Percentiles rank a stretch among this genome's conserved stretches.
These are phyloP conservation scores for Neotragus pygmaeus DNA, from an alignment of 2,113 vertebrate species.

Conservation along the genomic window DNA sequence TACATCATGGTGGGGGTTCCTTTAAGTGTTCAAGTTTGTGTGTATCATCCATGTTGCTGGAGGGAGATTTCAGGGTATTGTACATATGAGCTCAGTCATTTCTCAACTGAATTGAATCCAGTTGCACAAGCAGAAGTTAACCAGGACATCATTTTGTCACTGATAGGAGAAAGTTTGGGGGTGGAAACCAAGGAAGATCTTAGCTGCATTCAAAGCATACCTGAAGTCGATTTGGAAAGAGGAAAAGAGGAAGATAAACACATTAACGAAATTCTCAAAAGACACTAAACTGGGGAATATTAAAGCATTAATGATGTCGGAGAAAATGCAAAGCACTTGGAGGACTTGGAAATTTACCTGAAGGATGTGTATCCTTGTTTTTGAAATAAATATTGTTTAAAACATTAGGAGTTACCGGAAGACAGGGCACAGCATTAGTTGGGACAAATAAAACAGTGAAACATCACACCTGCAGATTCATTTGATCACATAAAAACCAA, in stretches of 20 bases:
- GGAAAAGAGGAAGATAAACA: not conserved
- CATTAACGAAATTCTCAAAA: constrained; percentile 4
- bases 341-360: not conserved
- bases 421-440: not conserved
- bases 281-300: not conserved
- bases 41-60: not conserved
- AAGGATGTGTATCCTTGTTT: not conserved
- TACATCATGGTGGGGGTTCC: not conserved
- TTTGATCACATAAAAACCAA: not conserved
- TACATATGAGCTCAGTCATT: not conserved
- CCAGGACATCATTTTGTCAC: not conserved
- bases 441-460: not conserved
- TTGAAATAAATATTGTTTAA: constrained; percentile 24
- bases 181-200: constrained; percentile 4
- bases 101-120: not conserved
- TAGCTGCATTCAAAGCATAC: constrained; percentile 21
- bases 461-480: not conserved
- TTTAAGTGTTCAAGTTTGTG: not conserved
- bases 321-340: not conserved
- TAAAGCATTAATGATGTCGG: not conserved
- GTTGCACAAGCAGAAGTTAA: not conserved
- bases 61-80: not conserved
- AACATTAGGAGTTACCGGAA: not conserved
- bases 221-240: constrained; percentile 18
- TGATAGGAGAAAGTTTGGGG: not conserved